A percentile compares a stretch with the other conserved stretches of the same genome.
phyloP scores from a whole-genome alignment of 1,140 invertebrate genomes.

The Drosophila simulans region DNA sequence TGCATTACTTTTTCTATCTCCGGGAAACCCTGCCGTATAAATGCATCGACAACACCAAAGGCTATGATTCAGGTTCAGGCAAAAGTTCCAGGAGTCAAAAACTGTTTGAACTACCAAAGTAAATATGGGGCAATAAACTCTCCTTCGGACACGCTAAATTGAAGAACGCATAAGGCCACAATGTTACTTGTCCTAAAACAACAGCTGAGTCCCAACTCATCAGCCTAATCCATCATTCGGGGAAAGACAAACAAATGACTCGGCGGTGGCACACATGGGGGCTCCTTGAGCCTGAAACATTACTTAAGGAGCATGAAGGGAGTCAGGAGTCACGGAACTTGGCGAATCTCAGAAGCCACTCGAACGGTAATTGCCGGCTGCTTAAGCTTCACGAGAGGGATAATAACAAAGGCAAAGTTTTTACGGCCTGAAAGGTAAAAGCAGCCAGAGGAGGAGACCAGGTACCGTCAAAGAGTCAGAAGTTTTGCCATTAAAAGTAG shows the following conservation, averaged over 20 bases:
- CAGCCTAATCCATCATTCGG: slow-evolving; percentile 54
- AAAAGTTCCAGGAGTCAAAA: background rate
- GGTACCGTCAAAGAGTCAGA: slow-evolving; percentile 32
- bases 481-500: slow-evolving; percentile 82
- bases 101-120: background rate
- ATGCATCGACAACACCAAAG: too few relatives aligned
- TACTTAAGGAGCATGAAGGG: slow-evolving; percentile 46
- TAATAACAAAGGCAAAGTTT: slow-evolving; percentile 81
- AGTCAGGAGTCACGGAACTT: slow-evolving; percentile 9
- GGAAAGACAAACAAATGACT: slow-evolving; percentile 37
- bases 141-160: slow-evolving; percentile 15
- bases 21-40: too few relatives aligned
- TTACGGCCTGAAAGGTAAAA: slow-evolving; percentile 18
- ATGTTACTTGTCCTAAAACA: slow-evolving; percentile 69
- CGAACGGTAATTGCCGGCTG: slow-evolving; percentile 77
- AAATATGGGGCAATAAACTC: slow-evolving; percentile 5
- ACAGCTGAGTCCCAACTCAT: slow-evolving; percentile 32
- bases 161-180: slow-evolving; percentile 15
- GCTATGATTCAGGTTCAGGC: too few relatives aligned
- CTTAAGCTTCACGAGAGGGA: slow-evolving; percentile 62
- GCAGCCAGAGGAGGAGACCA: background rate
- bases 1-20: too few relatives aligned
- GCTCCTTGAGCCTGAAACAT: slow-evolving; percentile 32
- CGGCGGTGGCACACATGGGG: slow-evolving; percentile 26
- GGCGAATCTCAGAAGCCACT: slow-evolving; percentile 72